phyloP scores from a whole-genome alignment of 2,797 vertebrate genomes.

The Peromyscus melanophrys region DNA sequence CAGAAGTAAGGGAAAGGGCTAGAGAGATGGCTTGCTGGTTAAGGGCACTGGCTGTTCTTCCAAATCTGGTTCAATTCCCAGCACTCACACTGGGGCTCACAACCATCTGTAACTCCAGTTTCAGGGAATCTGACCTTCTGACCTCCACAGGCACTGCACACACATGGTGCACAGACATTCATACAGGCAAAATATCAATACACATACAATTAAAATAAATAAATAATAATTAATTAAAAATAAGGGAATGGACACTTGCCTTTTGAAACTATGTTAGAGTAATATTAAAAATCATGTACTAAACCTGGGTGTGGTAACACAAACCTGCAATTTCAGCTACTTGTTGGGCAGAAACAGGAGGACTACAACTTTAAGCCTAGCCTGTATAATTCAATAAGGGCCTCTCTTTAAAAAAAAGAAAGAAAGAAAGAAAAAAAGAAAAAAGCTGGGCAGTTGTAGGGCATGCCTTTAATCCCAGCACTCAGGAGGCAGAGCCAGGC shows the following conservation, averaged over 20 bases:
- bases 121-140: not conserved
- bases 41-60: not conserved
- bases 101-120: not conserved
- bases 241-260: not conserved
- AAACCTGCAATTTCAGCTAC: not conserved
- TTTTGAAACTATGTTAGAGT: slow-evolving; percentile 21
- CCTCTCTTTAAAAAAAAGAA: not conserved
- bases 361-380: not conserved
- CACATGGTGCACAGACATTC: not conserved
- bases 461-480: no score
- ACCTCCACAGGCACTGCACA: not conserved
- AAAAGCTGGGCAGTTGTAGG: no score
- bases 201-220: not conserved
- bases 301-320: not conserved
- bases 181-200: not conserved
- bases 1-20: slow-evolving; percentile 30
- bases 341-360: not conserved
- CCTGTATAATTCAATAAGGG: not conserved
- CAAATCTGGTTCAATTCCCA: not conserved
- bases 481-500: no score
- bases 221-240: slow-evolving; percentile 20
- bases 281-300: not conserved
- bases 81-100: not conserved
- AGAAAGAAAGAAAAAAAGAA: no score
- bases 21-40: not conserved